Evolutionary conservation across 2,113 vertebrate species (phyloP).

Genomic region (Dermatemys mawii): DNA sequence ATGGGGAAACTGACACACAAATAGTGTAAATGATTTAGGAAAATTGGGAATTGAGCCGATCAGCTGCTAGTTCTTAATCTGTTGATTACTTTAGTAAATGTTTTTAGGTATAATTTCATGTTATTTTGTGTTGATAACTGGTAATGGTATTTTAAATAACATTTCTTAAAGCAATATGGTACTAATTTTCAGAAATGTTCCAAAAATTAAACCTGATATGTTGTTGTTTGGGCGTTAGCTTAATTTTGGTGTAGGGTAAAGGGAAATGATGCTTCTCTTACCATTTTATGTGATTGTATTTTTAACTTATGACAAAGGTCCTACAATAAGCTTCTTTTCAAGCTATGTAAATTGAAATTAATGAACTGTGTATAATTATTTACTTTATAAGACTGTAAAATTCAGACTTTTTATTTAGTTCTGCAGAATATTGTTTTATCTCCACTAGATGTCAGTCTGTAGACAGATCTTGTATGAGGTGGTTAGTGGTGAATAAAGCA

Average conservation of each 20-base stretch:
- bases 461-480: neutral
- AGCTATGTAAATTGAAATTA: neutral
- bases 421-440: neutral
- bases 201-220: neutral
- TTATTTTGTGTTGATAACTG: neutral
- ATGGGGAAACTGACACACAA: neutral
- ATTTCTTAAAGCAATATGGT: neutral
- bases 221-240: neutral
- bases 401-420: neutral
- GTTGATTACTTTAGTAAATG: neutral
- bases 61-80: neutral
- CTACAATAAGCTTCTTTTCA: neutral
- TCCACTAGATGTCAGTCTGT: slow-evolving; percentile 73
- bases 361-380: neutral
- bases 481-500: neutral
- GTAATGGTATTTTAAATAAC: neutral
- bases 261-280: neutral
- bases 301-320: neutral
- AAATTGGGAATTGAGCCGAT: neutral
- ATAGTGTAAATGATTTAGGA: neutral
- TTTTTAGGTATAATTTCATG: neutral
- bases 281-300: neutral
- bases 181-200: neutral
- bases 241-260: neutral
- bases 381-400: neutral